Evolutionary conservation across 2,797 vertebrate species (phyloP).

Genomic region (Eleutherodactylus coqui): DNA sequence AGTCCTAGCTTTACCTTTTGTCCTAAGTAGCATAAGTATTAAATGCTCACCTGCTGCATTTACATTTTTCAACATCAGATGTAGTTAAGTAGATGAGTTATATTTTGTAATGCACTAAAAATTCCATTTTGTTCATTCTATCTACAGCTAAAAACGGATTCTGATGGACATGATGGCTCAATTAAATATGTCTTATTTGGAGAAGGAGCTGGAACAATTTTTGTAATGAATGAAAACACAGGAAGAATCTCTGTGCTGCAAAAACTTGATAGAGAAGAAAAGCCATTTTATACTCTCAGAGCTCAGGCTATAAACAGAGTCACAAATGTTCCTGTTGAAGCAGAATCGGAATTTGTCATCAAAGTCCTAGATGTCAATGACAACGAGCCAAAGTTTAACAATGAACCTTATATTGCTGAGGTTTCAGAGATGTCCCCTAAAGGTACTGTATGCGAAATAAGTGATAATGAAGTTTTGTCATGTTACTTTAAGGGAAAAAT

Average conservation of each 20-base stretch:
- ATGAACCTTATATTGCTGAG: slow-evolving; percentile 87
- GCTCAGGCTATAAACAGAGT: slow-evolving; percentile 83
- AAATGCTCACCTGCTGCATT: too few relatives aligned
- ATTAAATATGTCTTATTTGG: slow-evolving; percentile 85
- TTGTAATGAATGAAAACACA: slow-evolving; percentile 80
- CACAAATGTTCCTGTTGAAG: slow-evolving; percentile 83
- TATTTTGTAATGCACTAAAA: background rate
- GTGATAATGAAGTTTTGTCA: background rate
- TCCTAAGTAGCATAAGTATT: too few relatives aligned
- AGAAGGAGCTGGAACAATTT: slow-evolving; percentile 84
- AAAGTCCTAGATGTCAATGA: slow-evolving; percentile 93
- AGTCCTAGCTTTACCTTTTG: too few relatives aligned
- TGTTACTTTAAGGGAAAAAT: background rate
- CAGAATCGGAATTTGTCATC: slow-evolving; percentile 91
- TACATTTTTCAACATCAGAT: too few relatives aligned
- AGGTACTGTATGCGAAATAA: slow-evolving; percentile 76
- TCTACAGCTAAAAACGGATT: slow-evolving; percentile 85
- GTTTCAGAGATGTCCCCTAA: slow-evolving; percentile 92
- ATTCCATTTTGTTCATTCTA: slow-evolving; percentile 46
- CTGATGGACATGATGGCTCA: slow-evolving; percentile 78
- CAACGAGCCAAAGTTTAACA: slow-evolving; percentile 87
- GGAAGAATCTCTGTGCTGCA: slow-evolving; percentile 82
- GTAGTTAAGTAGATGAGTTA: background rate
- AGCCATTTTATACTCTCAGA: slow-evolving; percentile 83
- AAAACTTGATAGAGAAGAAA: slow-evolving; percentile 89